Base-by-base conservation (phyloP, 1,140 invertebrate species). In the Macrocentrus cingulum region DNA sequence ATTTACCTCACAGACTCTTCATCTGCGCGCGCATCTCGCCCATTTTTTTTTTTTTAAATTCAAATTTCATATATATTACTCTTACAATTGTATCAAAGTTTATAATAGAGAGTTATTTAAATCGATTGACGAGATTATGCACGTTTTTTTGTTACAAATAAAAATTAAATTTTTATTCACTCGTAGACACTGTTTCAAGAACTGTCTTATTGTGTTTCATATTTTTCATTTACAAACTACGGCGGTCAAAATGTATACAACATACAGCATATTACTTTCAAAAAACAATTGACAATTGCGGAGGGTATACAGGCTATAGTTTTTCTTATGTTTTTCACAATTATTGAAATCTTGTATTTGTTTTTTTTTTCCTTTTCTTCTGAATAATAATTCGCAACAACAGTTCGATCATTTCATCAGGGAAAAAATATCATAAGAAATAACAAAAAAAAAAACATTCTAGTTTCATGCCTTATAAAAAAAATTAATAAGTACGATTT, bases 221-320 rank as follows among this genome's bases (percentile, higher is more conserved):
- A 69, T 66, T 59, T 51, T 55, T 66, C 65, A 66, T 64, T 69
- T 67, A 68, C 61, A 60, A 48, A 65, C 65, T 68, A 69, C n/a
- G n/a, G n/a, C n/a, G n/a, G 60, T 68, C 56, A 51, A n/a, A n/a
- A 70, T 62, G 62, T 62, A 62, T 74, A 75, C 67, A 75, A 72
- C 75, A 68, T 75, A 73, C 67, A 69, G 64, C 61, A 64, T 71
- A 67, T 76, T 79, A 79, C 76, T 78, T 79, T 79, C 75, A 80
- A 75, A 77, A 79, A 80, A 74, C 72, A 80, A 80, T 80, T 80
- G 76, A 80, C 76, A 69, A 77, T 67, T 69, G 70, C 60, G 61
- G 67, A 71, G 69, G 71, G 67, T 71, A 69, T 63, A 68, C 20
- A 25, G 59, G 52, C 54, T 56, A 46, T 63, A 61, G 55, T 55